Evolutionary conservation across 2,888 invertebrate species (phyloP).

Genomic region (Acanthosoma haemorrhoidale): DNA sequence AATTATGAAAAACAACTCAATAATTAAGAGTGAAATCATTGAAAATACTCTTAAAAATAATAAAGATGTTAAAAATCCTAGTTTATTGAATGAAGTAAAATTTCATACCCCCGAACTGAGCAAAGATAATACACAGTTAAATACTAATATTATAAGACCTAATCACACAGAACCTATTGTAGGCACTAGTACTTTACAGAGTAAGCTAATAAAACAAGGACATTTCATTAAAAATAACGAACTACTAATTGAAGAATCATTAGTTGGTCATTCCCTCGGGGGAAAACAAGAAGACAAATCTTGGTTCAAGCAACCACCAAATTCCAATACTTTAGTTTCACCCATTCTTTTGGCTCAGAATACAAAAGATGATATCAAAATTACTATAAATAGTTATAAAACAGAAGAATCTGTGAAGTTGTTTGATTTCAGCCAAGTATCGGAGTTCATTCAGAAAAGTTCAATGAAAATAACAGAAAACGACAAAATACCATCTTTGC

Average conservation of each 20-base stretch:
- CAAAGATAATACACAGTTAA: background rate
- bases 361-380: background rate
- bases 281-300: background rate
- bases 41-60: background rate
- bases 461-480: background rate
- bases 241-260: background rate
- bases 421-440: background rate
- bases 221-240: background rate
- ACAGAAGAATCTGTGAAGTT: background rate
- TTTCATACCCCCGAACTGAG: background rate
- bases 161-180: background rate
- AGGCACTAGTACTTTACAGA: background rate
- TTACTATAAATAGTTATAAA: background rate
- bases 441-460: background rate
- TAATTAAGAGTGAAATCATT: background rate
- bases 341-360: background rate
- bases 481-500: background rate
- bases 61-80: background rate
- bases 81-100: background rate
- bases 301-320: background rate
- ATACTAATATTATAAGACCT: background rate
- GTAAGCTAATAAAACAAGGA: background rate
- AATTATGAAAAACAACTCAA: background rate
- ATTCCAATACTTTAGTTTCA: background rate
- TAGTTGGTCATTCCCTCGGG: background rate